Evolutionary conservation across 2,113 vertebrate genomes (phyloP).

Genomic region (Rhadina sibilatrix): DNA sequence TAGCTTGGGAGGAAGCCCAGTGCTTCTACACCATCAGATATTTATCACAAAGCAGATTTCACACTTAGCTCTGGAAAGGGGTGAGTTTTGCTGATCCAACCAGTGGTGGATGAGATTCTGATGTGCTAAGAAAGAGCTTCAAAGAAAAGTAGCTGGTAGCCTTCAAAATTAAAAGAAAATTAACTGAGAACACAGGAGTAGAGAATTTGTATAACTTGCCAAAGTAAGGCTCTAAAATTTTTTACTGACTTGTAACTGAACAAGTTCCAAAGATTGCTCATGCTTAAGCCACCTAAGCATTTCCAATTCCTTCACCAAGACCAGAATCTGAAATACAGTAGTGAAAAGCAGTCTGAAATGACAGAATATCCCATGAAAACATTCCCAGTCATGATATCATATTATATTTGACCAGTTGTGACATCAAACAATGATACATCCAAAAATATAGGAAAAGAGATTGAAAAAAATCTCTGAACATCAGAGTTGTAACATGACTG

Average conservation of each 20-base stretch:
- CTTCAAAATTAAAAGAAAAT: not conserved
- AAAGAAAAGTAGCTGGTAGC: not conserved
- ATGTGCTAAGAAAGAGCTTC: not conserved
- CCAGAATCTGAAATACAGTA: not conserved
- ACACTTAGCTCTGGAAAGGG: not conserved
- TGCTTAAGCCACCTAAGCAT: not conserved
- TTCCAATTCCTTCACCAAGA: not conserved
- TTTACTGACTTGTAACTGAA: not conserved
- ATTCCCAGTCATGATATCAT: fast-evolving
- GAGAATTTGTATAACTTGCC: not conserved
- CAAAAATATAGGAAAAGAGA: not conserved
- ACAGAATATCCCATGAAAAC: not conserved
- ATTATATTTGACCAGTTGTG: not conserved
- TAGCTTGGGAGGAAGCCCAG: conserved; percentile 8
- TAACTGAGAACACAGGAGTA: not conserved
- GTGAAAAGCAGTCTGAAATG: not conserved
- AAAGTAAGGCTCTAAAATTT: not conserved
- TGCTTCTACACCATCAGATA: not conserved
- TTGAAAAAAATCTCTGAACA: not conserved
- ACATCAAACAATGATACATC: not conserved
- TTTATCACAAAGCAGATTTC: conserved; percentile 27
- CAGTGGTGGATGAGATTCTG: not conserved
- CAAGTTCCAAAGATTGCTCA: not conserved
- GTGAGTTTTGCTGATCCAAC: not conserved
- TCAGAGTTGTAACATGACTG: not conserved